Evolutionary conservation across 23 tunicate species (phyloP), one percentile per base, ranked within the genome.

Genomic region (Corella eumyota): DNA sequence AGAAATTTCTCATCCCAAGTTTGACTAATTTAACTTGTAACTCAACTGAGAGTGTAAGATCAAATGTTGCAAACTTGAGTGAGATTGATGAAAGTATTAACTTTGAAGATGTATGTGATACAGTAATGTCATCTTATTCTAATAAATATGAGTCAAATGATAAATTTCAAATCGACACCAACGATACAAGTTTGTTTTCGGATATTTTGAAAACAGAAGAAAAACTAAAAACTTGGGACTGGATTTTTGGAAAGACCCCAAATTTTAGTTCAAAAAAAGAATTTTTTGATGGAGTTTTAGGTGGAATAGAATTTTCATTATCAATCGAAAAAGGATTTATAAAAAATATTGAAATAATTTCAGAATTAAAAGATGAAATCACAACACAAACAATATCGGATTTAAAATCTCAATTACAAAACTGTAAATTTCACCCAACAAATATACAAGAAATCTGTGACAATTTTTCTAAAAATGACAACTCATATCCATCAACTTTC

Each of bases 171-270:
- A 66, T 78, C 56, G 69, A 73, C 58, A 67, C 95, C 7, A 61
- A 54, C 13, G 70, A 79, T 53, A 58, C 67, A 34, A 33, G 45
- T 20, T 27, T 66, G 30, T 29, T 66, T 22, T 68, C 79, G 15
- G 80, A 67, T 4, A 53, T 79, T 0, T 0, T 26, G 3, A 49
- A 52, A 20, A 55, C 68, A 24, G 58, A 56, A 34, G 35, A 54
- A 6, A 60, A 61, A 2, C 55, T 62, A 2, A 6, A 48, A 60
- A 30, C 27, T 19, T 88, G 96, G 96, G 72, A 88, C 1, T 88
- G 96, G 96, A n/a, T 73, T 19, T 88, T 34, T 73, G 96, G 87
- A 2, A 88, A 79, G 48, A 80, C 96, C 15, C 80, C 96, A 15
- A 56, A 79, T 23, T 88, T 88, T 67, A 49, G 60, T 6, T 36